A percentile compares a stretch with the other conserved stretches of the same genome.
Conservation (phyloP, 2,113 vertebrate species). For the Nycticorax nycticorax region DNA sequence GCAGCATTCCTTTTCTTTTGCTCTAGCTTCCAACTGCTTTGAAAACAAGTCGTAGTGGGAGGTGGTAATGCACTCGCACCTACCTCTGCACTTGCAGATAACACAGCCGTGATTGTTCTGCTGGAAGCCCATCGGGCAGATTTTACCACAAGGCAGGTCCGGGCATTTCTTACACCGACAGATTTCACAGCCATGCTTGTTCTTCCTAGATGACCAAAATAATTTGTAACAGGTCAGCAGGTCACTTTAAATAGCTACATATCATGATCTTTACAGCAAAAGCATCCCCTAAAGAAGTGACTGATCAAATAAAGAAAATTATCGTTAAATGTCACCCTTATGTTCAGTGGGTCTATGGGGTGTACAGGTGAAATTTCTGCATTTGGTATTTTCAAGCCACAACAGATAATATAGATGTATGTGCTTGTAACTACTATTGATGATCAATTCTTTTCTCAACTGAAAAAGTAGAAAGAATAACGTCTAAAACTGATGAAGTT, state of each 20-base stretch:
- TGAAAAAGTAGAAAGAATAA: background rate
- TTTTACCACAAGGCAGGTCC: slow-evolving; percentile 83
- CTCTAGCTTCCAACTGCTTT: background rate
- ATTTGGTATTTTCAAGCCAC: background rate
- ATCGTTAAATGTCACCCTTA: background rate
- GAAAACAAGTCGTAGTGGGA: background rate
- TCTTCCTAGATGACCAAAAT: slow-evolving; percentile 81
- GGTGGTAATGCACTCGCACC: background rate
- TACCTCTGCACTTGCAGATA: slow-evolving; percentile 88
- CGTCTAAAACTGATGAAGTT: background rate
- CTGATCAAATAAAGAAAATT: background rate
- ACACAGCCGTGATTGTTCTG: slow-evolving; percentile 83
- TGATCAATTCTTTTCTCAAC: background rate
- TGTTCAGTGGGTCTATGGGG: background rate
- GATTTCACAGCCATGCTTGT: slow-evolving; percentile 89
- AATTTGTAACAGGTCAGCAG: slow-evolving; percentile 61
- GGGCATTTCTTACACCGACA: slow-evolving; percentile 91
- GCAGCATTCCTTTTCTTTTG: background rate
- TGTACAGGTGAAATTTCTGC: background rate
- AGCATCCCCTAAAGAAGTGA: background rate
- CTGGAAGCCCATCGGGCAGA: slow-evolving; percentile 86
- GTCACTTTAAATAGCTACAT: background rate
- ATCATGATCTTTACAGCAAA: background rate
- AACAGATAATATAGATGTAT: background rate
- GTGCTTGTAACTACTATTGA: background rate